Evolutionary conservation across 2,888 invertebrate genomes (phyloP).

Genomic region (Zygogramma bicolorata): DNA sequence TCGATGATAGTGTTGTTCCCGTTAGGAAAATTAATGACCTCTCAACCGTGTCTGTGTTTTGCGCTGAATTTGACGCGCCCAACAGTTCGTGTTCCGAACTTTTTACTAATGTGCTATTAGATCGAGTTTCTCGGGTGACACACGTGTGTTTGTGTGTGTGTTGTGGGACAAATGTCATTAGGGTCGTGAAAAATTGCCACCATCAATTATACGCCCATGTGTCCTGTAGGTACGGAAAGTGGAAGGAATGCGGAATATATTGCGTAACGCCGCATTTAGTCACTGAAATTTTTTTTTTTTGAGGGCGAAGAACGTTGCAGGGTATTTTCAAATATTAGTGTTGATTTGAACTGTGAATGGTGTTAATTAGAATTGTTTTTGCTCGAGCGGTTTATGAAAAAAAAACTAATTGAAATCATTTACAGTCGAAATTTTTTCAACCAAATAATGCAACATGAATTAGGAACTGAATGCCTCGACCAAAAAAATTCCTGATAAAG

Average conservation of each 20-base stretch:
- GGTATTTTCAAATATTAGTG: too few species aligned
- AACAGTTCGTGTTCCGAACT: slow-evolving; percentile 32
- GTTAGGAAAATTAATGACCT: background rate
- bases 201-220: slow-evolving; percentile 60
- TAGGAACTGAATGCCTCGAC: too few species aligned
- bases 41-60: slow-evolving; percentile 13
- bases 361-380: too few species aligned
- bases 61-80: slow-evolving; percentile 20
- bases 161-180: slow-evolving; percentile 59
- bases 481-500: too few species aligned
- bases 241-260: slow-evolving; percentile 9
- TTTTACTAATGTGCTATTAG: slow-evolving; percentile 61
- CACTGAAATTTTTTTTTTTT: background rate
- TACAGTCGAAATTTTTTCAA: too few species aligned
- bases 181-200: slow-evolving; percentile 64
- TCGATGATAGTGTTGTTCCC: background rate
- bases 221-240: slow-evolving; percentile 25
- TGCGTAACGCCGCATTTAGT: slow-evolving; percentile 1
- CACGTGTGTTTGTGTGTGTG: slow-evolving; percentile 61
- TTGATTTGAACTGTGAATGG: too few species aligned
- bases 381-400: too few species aligned
- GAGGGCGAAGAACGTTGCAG: background rate
- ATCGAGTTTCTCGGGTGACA: slow-evolving; percentile 58
- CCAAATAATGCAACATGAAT: too few species aligned
- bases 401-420: too few species aligned